Evolutionary conservation across 2,888 invertebrate genomes (phyloP).

Genomic region (Dryobotodes eremita): DNA sequence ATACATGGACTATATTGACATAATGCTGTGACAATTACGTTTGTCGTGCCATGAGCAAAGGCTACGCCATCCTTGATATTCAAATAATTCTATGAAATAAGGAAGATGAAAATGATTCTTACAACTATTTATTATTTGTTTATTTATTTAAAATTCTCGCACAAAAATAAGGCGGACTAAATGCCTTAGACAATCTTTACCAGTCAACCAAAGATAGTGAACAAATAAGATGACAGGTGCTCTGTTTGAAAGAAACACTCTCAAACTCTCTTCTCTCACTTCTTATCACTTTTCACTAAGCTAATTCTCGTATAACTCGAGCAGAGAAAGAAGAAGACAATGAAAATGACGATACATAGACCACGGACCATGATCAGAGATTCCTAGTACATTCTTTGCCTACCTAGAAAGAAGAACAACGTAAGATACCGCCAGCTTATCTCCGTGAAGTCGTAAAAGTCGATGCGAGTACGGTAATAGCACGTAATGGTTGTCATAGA

Average conservation of each 20-base stretch:
- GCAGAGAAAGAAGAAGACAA: background rate
- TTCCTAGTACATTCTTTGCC: background rate
- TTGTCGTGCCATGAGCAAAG: background rate
- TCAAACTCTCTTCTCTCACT: background rate
- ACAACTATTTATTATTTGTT: too few species aligned
- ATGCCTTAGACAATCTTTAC: background rate
- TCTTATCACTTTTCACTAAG: background rate
- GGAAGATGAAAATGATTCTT: too few species aligned
- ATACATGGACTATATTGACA: too few species aligned
- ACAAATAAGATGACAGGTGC: background rate
- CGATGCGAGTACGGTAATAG: conserved; percentile 48
- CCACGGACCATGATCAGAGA: background rate
- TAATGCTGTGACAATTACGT: background rate
- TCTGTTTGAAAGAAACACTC: background rate
- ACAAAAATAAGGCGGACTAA: background rate
- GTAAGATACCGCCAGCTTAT: conserved; percentile 44
- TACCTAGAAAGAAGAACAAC: conserved; percentile 3
- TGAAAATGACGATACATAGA: background rate
- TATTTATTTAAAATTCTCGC: too few species aligned
- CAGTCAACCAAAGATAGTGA: background rate
- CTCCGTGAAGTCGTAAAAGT: conserved; percentile 46
- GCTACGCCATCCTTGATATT: background rate
- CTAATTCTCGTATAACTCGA: background rate
- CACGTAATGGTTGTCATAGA: conserved; percentile 37
- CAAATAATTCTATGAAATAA: background rate